Evolutionary conservation across 1,140 invertebrate genomes (phyloP).

Genomic region (Drosophila aff.): DNA sequence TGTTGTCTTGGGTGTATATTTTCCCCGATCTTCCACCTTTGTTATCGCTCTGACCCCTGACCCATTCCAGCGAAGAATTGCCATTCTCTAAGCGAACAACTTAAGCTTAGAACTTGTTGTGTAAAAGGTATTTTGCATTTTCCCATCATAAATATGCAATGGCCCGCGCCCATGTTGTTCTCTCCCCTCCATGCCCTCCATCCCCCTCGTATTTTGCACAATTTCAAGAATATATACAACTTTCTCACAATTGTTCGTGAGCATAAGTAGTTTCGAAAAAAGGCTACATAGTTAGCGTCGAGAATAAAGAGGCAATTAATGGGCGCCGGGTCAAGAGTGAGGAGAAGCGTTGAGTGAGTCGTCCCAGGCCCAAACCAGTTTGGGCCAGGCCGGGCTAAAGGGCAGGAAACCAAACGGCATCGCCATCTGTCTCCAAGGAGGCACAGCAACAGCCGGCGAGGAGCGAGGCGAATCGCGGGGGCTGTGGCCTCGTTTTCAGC

Average conservation of each 20-base stretch:
- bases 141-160: slow-evolving; percentile 48
- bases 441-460: slow-evolving; percentile 13
- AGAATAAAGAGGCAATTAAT: slow-evolving; percentile 54
- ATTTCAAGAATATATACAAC: slow-evolving; percentile 42
- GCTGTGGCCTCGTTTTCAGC: slow-evolving; percentile 37
- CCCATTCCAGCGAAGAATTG: slow-evolving; percentile 15
- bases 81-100: slow-evolving; percentile 38
- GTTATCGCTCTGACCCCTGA: slow-evolving; percentile 14
- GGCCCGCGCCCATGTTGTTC: slow-evolving; percentile 19
- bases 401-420: slow-evolving; percentile 39
- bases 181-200: no score
- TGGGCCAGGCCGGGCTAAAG: slow-evolving; percentile 41
- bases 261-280: slow-evolving; percentile 20
- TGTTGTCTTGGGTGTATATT: slow-evolving; percentile 8
- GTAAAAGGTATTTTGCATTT: slow-evolving; percentile 26
- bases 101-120: slow-evolving; percentile 38
- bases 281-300: slow-evolving; percentile 35
- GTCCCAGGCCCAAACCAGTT: slow-evolving; percentile 46
- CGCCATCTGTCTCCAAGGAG: slow-evolving; percentile 47
- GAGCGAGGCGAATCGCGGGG: slow-evolving; percentile 16
- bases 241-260: slow-evolving; percentile 60
- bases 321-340: slow-evolving; percentile 12
- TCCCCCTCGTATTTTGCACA: slow-evolving; percentile 3
- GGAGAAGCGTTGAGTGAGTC: not conserved
- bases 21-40: slow-evolving; percentile 28